Evolutionary conservation across 2,113 vertebrate species (phyloP).

Genomic region (Calonectris borealis): DNA sequence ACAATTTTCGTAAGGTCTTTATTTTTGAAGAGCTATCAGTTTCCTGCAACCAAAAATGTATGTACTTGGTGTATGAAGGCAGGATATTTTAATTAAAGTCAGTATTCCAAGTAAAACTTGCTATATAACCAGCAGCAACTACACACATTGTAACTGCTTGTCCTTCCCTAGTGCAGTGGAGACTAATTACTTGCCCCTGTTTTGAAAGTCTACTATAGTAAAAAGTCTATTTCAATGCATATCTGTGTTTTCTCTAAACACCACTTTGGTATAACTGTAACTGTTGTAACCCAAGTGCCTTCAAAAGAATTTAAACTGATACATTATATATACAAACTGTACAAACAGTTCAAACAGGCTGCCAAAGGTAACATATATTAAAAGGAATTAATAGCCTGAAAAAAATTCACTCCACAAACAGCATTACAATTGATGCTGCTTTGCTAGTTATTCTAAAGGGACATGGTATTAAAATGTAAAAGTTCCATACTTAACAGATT

Average conservation of each 20-base stretch:
- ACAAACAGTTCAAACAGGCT: conserved; percentile 54
- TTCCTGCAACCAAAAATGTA: neutral
- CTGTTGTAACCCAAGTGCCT: conserved; percentile 39
- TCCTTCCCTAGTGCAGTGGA: conserved; percentile 22
- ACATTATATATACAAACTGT: conserved; percentile 57
- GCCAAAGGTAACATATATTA: conserved; percentile 59
- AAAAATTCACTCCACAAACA: conserved; percentile 56
- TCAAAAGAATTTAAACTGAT: conserved; percentile 66
- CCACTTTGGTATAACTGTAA: conserved; percentile 42
- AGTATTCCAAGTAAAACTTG: conserved; percentile 22
- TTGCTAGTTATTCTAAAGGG: conserved; percentile 61
- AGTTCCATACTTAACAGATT: conserved; percentile 67
- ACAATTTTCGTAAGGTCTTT: neutral
- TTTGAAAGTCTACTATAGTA: conserved; percentile 50
- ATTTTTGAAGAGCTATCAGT: neutral
- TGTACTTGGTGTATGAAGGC: neutral
- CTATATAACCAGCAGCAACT: conserved; percentile 36
- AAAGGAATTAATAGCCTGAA: conserved; percentile 62
- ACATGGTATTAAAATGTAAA: conserved; percentile 57
- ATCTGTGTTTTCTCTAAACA: conserved; percentile 66
- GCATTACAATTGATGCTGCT: conserved; percentile 62
- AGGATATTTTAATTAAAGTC: conserved; percentile 38
- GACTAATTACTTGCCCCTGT: conserved; percentile 45
- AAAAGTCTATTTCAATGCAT: conserved; percentile 62
- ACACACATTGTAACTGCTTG: conserved; percentile 4